phyloP scores from a whole-genome alignment of 2,113 vertebrate species.

The Phaethon lepturus region DNA sequence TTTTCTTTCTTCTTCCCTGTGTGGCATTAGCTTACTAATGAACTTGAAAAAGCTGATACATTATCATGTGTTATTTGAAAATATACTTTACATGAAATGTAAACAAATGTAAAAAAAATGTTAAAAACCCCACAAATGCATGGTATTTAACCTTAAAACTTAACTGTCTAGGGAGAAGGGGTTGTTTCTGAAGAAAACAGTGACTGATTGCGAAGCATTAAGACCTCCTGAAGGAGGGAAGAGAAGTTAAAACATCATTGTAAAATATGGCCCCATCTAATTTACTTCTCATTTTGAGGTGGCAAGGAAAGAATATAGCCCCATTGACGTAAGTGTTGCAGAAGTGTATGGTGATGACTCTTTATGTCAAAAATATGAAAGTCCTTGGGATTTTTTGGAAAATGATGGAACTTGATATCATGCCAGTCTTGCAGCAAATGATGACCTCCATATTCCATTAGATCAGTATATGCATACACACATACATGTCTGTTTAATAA shows the following conservation, averaged over 20 bases:
- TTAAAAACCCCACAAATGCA: neutral
- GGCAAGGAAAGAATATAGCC: neutral
- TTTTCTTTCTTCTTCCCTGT: neutral
- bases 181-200: neutral
- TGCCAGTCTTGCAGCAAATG: neutral
- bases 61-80: neutral
- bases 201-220: neutral
- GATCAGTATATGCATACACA: neutral
- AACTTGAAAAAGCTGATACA: neutral
- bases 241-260: neutral
- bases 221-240: neutral
- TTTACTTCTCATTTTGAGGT: slow-evolving; percentile 5
- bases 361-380: neutral
- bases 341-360: neutral
- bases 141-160: neutral
- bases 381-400: neutral
- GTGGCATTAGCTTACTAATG: neutral
- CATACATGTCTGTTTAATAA: neutral
- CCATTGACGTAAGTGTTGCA: neutral
- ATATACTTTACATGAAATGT: neutral
- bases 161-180: neutral
- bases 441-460: neutral
- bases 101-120: too few relatives aligned
- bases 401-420: neutral
- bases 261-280: neutral